Base-by-base conservation (phyloP, 2,888 invertebrate genomes). In the Acheta domesticus region DNA sequence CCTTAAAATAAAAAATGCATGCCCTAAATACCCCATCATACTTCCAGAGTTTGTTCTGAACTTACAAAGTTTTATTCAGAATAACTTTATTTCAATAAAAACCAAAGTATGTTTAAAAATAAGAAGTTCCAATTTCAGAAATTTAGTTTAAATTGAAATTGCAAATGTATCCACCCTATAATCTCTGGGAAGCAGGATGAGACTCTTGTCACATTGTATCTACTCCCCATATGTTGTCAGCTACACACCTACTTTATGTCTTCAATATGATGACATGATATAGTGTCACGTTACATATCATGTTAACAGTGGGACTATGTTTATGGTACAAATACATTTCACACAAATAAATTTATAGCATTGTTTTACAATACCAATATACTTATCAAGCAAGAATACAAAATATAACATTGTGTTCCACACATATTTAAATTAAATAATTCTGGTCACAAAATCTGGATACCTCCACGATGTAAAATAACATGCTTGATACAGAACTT, bases 241-340 rank as follows among this genome's bases (percentile, higher is more conserved):
- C n/a, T 19, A 62, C 62, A 62, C 62, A 77, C 80, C 80, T 80
- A 80, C 80, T 80, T 48, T 75, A 75, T 79, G 77, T 80, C 80
- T 75, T 80, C 78, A 80, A 74, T 75, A 80, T 76, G 79, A 79
- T 75, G 36, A 80, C 76, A 80, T 78, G 49, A 74, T 79, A 76
- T 75, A 76, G 20, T 20, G 49, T 49, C 62, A 62, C 62, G n/a
- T 62, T 62, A 62, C 16, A 62, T 62, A 62, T 62, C 62, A 62
- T 62, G 62, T 62, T 62, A 62, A 36, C n/a, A 19, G 62, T 62
- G 62, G 62, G 62, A 62, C 62, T 62, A 62, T 62, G 62, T 62
- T 62, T 62, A 62, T 62, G 62, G 4, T 19, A n/a, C 62, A 62
- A 62, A 62, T 62, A 62, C 62, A 62, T 62, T n/a, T 62, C n/a